Conservation (phyloP, 2,888 invertebrate species). For the Ichneumoninae sp. region DNA sequence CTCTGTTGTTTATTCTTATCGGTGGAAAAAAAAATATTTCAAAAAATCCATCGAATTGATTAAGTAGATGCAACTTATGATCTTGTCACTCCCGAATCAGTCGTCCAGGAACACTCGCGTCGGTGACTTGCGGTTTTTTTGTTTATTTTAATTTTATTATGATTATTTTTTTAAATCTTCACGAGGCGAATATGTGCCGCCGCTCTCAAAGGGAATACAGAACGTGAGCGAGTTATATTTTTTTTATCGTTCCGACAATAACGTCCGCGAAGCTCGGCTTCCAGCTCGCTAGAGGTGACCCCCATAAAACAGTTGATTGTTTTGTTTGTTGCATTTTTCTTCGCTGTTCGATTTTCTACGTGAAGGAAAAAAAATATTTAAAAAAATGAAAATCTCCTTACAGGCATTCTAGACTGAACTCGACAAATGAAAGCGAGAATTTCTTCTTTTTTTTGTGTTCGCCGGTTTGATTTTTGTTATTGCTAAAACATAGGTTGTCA, state of each 20-base stretch:
- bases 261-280: slow-evolving; percentile 34
- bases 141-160: neutral
- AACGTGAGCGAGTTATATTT: slow-evolving; percentile 21
- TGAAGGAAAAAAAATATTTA: neutral
- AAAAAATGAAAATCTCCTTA: too few species aligned
- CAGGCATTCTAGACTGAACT: neutral
- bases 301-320: neutral
- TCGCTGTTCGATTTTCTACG: slow-evolving; percentile 9
- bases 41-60: neutral
- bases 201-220: neutral
- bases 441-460: neutral
- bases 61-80: slow-evolving; percentile 42
- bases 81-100: slow-evolving; percentile 44
- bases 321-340: slow-evolving; percentile 17
- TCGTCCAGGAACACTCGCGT: slow-evolving; percentile 42
- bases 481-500: neutral
- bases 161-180: slow-evolving; percentile 36
- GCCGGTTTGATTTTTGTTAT: neutral
- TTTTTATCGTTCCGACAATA: slow-evolving; percentile 24
- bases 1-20: slow-evolving; percentile 21
- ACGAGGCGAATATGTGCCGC: slow-evolving; percentile 15
- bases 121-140: slow-evolving; percentile 18
- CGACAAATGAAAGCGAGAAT: neutral
- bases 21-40: slow-evolving; percentile 1
- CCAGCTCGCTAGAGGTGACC: slow-evolving; percentile 33